Conservation (phyloP, 1,140 invertebrate species). For the Megalopta genalis region DNA sequence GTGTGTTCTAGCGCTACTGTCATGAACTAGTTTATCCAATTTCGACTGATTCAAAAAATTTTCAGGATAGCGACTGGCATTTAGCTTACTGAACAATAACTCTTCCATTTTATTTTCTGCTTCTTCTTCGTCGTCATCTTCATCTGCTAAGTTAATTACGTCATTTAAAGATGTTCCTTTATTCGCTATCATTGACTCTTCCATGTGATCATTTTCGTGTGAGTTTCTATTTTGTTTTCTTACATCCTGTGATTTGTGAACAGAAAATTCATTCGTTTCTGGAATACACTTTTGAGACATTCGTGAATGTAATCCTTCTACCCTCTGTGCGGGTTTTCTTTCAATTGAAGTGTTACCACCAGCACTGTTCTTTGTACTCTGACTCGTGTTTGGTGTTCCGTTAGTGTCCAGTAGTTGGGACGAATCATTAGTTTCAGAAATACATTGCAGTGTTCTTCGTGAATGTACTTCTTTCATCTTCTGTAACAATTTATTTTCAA, state of each 20-base stretch:
- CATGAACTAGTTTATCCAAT: not conserved
- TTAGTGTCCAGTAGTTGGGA: no score
- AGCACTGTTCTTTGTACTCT: not conserved
- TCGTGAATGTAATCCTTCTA: not conserved
- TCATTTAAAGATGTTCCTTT: not conserved
- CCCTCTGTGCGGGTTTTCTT: not conserved
- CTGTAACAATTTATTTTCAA: not conserved
- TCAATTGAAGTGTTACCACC: not conserved
- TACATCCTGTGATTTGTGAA: not conserved
- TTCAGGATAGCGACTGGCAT: not conserved
- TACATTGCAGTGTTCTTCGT: not conserved
- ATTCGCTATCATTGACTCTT: not conserved
- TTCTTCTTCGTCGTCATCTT: not conserved
- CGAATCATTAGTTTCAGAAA: not conserved
- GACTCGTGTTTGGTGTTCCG: no score
- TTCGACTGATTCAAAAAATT: not conserved
- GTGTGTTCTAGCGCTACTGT: no score
- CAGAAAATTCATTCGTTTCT: not conserved
- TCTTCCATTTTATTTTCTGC: not conserved
- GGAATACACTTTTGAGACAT: not conserved
- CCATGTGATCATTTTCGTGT: not conserved
- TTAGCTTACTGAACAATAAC: not conserved
- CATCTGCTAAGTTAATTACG: not conserved
- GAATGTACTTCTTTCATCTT: not conserved
- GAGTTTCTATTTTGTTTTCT: not conserved